A percentile compares a stretch with the other conserved stretches of the same genome.
Conservation (phyloP, 2,888 invertebrate species). For the Vandiemenella viatica region DNA sequence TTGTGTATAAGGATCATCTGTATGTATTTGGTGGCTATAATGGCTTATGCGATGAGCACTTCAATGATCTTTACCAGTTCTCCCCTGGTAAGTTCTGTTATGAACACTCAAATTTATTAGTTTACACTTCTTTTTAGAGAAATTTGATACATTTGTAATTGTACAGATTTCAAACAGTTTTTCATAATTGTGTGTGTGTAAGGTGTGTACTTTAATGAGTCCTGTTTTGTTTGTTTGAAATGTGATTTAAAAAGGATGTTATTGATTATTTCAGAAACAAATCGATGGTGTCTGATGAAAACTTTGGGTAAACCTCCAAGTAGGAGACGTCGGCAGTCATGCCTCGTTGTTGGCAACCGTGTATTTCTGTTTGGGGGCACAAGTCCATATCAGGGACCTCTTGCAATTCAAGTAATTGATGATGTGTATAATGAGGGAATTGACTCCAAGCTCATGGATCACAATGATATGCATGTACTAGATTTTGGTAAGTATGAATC, state of each 20-base stretch:
- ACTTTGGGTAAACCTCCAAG: slow-evolving; percentile 45
- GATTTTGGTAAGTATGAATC: slow-evolving; percentile 43
- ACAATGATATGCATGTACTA: slow-evolving; percentile 67
- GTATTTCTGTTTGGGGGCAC: slow-evolving; percentile 84
- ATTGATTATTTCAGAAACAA: too few species aligned
- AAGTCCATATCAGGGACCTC: slow-evolving; percentile 29
- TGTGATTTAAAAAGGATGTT: too few species aligned
- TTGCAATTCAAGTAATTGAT: slow-evolving; percentile 1
- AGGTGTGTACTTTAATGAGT: too few species aligned
- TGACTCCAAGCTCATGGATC: slow-evolving; percentile 47
- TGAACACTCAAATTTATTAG: not conserved
- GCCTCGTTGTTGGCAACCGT: slow-evolving; percentile 53
- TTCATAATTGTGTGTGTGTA: too few species aligned
- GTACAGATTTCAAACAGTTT: not conserved
- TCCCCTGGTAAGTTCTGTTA: slow-evolving; percentile 30
- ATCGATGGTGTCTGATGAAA: slow-evolving; percentile 42
- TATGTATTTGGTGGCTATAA: slow-evolving; percentile 88
- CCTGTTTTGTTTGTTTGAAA: too few species aligned
- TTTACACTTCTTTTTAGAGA: not conserved
- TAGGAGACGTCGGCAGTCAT: slow-evolving; percentile 60
- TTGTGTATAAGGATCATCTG: slow-evolving; percentile 58
- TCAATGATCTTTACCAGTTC: slow-evolving; percentile 68
- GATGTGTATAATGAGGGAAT: slow-evolving; percentile 9
- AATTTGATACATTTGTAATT: not conserved
- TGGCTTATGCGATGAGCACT: slow-evolving; percentile 58